A percentile compares a stretch with the other conserved stretches of the same genome.
These are phyloP conservation scores for Onychomys leucogaster DNA, from an alignment of 2,797 vertebrate genomes.

Conservation along the genomic window DNA sequence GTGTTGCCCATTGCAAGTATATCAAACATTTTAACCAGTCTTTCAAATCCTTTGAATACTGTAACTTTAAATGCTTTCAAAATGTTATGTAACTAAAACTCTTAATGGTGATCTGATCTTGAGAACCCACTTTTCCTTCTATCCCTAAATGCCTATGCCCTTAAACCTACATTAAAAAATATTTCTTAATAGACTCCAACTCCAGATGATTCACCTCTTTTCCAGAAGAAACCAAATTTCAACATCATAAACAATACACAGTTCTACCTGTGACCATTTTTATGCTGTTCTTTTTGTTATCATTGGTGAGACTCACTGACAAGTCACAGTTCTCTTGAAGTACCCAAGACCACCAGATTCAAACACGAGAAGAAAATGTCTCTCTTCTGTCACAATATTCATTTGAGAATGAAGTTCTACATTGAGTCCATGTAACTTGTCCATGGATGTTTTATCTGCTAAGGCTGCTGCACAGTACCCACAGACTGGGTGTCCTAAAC, in stretches of 20 bases:
- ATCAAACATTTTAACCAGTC: background rate
- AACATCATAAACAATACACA: background rate
- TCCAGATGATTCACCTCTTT: background rate
- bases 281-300: background rate
- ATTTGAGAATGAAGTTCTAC: background rate
- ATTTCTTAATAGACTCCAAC: background rate
- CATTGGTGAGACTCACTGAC: background rate
- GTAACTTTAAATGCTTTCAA: background rate
- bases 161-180: background rate
- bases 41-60: background rate
- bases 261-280: background rate
- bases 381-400: background rate
- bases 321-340: background rate
- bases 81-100: background rate
- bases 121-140: background rate
- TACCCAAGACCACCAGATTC: background rate
- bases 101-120: background rate
- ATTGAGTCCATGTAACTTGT: background rate
- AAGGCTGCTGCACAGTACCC: background rate
- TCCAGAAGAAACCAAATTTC: background rate
- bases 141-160: background rate
- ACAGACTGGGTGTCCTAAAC: background rate
- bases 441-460: background rate
- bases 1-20: background rate
- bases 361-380: background rate